Evolutionary conservation across 1,140 invertebrate genomes (phyloP).

Genomic region (Trichoplusia ni): DNA sequence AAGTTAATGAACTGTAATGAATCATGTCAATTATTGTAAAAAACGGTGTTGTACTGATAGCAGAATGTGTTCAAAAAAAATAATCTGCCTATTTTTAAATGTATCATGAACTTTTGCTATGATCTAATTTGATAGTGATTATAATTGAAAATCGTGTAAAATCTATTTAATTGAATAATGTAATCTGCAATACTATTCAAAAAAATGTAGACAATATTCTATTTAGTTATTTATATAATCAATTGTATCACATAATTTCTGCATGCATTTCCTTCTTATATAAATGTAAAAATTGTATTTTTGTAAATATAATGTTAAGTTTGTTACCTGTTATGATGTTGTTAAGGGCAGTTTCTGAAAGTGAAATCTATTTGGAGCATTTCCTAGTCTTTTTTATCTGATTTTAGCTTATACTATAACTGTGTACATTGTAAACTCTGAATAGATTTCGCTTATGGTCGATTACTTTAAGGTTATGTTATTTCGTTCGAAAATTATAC

Average conservation of each 20-base stretch:
- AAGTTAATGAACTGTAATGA: neutral
- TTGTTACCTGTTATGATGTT: constrained; percentile 56
- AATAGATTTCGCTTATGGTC: constrained; percentile 58
- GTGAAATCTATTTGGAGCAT: constrained; percentile 50
- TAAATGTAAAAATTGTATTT: constrained; percentile 32
- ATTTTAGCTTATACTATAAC: constrained; percentile 34
- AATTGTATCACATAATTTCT: constrained; percentile 27
- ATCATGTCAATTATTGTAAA: constrained; percentile 21
- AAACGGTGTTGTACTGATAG: too few species aligned
- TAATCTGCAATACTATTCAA: constrained; percentile 4
- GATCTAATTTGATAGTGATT: neutral
- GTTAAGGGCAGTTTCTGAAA: constrained; percentile 34
- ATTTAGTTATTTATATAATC: constrained; percentile 24
- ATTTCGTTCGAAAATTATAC: constrained; percentile 9
- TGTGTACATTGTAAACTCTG: constrained; percentile 36
- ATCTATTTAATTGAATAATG: neutral
- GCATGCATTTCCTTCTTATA: constrained; percentile 31
- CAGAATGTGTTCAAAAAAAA: neutral
- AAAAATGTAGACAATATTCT: neutral
- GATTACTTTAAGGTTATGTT: constrained; percentile 18
- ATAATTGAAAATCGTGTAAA: neutral
- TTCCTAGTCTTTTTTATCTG: constrained; percentile 38
- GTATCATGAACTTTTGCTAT: neutral
- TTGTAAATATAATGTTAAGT: constrained; percentile 58
- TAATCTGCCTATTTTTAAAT: neutral